Conservation (phyloP, 1,140 invertebrate species). For the Zaprionus capensis region DNA sequence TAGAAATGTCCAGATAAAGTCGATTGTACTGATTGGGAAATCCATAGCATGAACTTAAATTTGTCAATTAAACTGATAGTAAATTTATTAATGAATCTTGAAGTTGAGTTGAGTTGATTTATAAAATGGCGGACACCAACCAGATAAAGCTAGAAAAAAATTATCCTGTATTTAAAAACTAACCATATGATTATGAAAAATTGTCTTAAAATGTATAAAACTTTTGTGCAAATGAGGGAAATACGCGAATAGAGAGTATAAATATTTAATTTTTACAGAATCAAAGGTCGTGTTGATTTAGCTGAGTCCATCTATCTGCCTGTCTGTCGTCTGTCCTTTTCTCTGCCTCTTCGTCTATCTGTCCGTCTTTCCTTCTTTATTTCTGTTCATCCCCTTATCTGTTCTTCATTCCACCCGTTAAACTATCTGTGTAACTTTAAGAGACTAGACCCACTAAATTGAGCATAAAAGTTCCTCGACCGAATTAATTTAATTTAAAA, state of each 20-base stretch:
- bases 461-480: neutral
- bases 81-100: slow-evolving; percentile 28
- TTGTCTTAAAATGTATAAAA: too few species aligned
- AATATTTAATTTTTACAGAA: too few species aligned
- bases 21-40: slow-evolving; percentile 38
- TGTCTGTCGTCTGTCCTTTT: too few species aligned
- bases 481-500: neutral
- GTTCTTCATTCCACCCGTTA: neutral
- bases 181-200: too few species aligned
- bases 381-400: too few species aligned
- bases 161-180: too few species aligned
- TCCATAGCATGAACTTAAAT: slow-evolving; percentile 47
- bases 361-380: neutral
- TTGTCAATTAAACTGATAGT: slow-evolving; percentile 21
- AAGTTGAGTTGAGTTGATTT: slow-evolving; percentile 9
- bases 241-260: too few species aligned
- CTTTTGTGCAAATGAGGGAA: too few species aligned
- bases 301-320: too few species aligned
- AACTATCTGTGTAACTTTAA: neutral
- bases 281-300: too few species aligned
- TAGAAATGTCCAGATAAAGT: slow-evolving; percentile 29
- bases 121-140: neutral
- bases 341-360: too few species aligned
- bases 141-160: neutral
- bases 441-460: neutral